Evolutionary conservation across 2,888 invertebrate genomes (phyloP).

Genomic region (Drosophila seclusa): DNA sequence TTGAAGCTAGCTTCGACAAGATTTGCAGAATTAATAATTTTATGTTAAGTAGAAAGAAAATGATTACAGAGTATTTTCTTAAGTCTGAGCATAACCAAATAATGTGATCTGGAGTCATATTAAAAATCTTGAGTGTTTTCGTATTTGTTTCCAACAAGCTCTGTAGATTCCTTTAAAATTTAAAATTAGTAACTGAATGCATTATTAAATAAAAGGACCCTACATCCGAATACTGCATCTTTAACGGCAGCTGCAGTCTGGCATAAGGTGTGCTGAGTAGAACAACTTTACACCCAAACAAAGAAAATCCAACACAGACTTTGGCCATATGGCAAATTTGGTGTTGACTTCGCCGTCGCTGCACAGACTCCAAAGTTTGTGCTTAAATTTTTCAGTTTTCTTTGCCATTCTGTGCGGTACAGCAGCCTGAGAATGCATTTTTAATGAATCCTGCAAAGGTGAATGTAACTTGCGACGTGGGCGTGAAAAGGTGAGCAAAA

Average conservation of each 20-base stretch:
- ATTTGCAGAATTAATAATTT: background rate
- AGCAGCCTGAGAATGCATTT: slow-evolving; percentile 66
- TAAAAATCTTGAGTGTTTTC: background rate
- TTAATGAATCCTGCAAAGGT: slow-evolving; percentile 69
- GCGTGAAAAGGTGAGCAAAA: slow-evolving; percentile 38
- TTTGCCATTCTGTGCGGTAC: slow-evolving; percentile 40
- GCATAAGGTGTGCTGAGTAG: slow-evolving; percentile 10
- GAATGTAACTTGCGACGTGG: slow-evolving; percentile 57
- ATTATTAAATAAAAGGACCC: slow-evolving; percentile 6
- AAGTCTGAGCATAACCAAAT: background rate
- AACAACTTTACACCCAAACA: slow-evolving; percentile 37
- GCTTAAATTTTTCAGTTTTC: slow-evolving; percentile 53
- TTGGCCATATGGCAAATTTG: slow-evolving; percentile 66
- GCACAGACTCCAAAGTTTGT: slow-evolving; percentile 48
- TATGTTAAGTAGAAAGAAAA: background rate
- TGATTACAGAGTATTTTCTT: background rate
- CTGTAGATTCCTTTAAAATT: background rate
- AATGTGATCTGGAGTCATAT: background rate
- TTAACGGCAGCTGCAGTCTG: slow-evolving; percentile 40
- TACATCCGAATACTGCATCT: slow-evolving; percentile 15
- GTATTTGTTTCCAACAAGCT: background rate
- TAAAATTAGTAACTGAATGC: background rate
- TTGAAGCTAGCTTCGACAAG: background rate
- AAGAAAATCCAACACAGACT: slow-evolving; percentile 49
- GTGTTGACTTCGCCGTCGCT: slow-evolving; percentile 11